Evolutionary conservation across 2,113 vertebrate species (phyloP), one percentile per base, ranked within the genome.

Genomic region (Coreoperca whiteheadi): DNA sequence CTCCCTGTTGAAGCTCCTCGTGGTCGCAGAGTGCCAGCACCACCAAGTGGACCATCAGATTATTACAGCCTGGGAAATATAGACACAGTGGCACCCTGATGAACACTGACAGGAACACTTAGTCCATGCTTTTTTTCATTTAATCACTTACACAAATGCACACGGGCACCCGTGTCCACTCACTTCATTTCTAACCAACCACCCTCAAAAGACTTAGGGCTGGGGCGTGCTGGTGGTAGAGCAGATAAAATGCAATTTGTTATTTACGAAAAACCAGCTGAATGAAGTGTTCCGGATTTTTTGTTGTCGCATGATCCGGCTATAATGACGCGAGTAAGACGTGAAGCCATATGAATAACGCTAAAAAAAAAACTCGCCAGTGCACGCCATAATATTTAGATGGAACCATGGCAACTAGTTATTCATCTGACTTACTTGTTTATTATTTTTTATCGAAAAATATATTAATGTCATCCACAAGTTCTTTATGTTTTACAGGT

Each of bases 61-160:
- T 48, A 75, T 63, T 66, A 18, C 74, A 86, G 0, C 30, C 63
- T 10, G 28, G 11, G 16, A 71, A 63, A 79, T 77, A 37, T 32
- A 83, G 80, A 86, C 81, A 70, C 84, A 67, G 76, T 23, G 18
- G 23, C 67, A 37, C 28, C 25, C 41, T 84, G 76, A 87, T 87
- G 53, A 87, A 82, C 80, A 78, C 46, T 71, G 82, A 87, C 82
- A 86, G 80, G 61, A 73, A 80, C 79, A 83, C 81, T 87, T 79
- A 82, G 79, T 83, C 43, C 67, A 71, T 34, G 53, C 48, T 81
- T 77, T 39, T 77, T 72, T 57, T 59, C 32, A 67, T 81, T 88
- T 85, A 85, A 75, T 79, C 70, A 77, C 54, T 79, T 54, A 65
- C 56, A 74, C 11, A 51, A 65, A 89, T 81, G 67, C 66, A 66